Evolutionary conservation across 2,113 vertebrate species (phyloP), one percentile per base, ranked within the genome.

Genomic region (Conger conger): DNA sequence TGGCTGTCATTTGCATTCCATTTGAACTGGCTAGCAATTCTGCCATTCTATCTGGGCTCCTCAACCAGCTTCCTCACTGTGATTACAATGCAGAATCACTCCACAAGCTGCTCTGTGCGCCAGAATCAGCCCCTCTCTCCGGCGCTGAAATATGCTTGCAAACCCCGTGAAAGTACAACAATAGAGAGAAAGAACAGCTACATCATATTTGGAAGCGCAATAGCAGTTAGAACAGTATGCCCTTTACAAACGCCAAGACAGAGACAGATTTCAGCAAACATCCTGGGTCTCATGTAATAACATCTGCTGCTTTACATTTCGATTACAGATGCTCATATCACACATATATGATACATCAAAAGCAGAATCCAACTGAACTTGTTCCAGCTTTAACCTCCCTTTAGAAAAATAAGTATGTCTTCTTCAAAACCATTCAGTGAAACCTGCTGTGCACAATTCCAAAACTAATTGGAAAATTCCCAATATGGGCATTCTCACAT

Each of bases 1-100:
- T 85, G 42, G 76, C 86, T 85, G 79, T 87, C 27, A 90, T 91
- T 87, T 90, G 86, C 88, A 91, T 91, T 80, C 85, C 86, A 88
- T 87, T 85, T 85, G 79, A 88, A 84, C 42, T 50, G 42, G 33
- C 27, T 17, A 9, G 42, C 50, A 35, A n/a, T 40, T 20, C 36
- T 53, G 68, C 45, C 38, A 18, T 63, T 79, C 83, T 53, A 23
- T 33, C 54, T 42, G 20, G 54, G 85, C 85, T 3, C 8, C 85
- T 11, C 16, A 36, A 81, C 7, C 57, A 16, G 53, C 79, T 84
- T 30, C 53, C 35, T 27, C 18, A 30, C 81, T 80, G 78, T 60
- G 80, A 16, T 79, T 85, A 27, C 60, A 18, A 63, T 81, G 35
- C 78, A 45, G 17, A 84, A 78, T 78, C 40, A 60, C 54, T 60